Percentiles rank a stretch among this genome's conserved stretches.
Evolutionary conservation across 2,113 vertebrate genomes (phyloP).

Genomic region (Morone saxatilis): DNA sequence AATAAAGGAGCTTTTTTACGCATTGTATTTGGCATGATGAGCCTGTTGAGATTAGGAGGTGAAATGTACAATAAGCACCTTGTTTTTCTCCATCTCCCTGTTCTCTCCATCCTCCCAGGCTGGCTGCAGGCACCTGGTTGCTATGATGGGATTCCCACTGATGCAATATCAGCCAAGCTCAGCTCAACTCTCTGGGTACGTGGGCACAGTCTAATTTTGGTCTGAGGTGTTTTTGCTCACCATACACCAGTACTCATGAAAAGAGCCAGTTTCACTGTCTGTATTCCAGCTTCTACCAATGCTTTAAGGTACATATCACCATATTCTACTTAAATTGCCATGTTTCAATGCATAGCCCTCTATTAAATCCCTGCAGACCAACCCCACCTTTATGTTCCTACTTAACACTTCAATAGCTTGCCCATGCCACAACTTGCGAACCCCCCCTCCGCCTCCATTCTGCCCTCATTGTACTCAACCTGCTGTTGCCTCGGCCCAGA

Average conservation of each 20-base stretch:
- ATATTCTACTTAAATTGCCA: not conserved
- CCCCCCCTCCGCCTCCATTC: not conserved
- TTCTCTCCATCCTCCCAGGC: conserved; percentile 45
- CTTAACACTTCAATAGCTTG: conserved; percentile 66
- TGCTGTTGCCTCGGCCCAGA: conserved; percentile 58
- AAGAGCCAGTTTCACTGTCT: not conserved
- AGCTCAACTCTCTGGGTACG: conserved; percentile 57
- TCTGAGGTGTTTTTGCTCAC: conserved; percentile 44
- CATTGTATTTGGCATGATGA: not conserved
- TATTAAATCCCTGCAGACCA: conserved; percentile 43
- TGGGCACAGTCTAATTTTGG: conserved; percentile 16
- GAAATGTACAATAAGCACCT: conserved; percentile 7
- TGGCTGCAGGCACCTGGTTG: conserved; percentile 59
- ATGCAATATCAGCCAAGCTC: conserved; percentile 76
- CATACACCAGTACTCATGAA: not conserved
- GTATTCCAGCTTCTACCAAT: conserved; percentile 1
- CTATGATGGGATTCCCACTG: conserved; percentile 74
- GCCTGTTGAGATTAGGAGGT: not conserved
- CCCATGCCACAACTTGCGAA: conserved; percentile 37
- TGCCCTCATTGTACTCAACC: conserved; percentile 56
- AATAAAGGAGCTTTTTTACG: not conserved
- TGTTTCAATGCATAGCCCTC: conserved; percentile 6
- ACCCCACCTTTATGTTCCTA: conserved; percentile 56
- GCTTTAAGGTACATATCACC: not conserved
- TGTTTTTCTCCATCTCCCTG: conserved; percentile 48